Conservation (phyloP, 2,888 invertebrate genomes). For the Hypolimnas misippus region DNA sequence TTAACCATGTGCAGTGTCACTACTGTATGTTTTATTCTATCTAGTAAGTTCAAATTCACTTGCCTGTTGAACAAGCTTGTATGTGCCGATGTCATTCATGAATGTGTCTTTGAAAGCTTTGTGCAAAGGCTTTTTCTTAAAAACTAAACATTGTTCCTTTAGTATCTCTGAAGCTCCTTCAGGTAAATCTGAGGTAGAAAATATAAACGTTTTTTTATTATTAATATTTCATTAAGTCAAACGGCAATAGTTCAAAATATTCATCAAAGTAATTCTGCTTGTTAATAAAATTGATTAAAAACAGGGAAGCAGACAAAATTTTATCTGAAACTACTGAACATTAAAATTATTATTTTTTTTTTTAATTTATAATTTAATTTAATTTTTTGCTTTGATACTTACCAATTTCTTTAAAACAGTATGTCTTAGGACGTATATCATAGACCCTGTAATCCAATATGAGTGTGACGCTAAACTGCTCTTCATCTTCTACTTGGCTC, state of each 20-base stretch:
- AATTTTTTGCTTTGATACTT: no score
- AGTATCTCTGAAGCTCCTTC: slow-evolving; percentile 57
- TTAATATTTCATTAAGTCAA: no score
- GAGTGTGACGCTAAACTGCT: slow-evolving; percentile 53
- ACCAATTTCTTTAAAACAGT: slow-evolving; percentile 61
- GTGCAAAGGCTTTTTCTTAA: slow-evolving; percentile 62
- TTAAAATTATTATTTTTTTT: no score
- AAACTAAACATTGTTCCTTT: slow-evolving; percentile 59
- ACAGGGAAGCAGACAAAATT: no score
- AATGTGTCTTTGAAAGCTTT: slow-evolving; percentile 70
- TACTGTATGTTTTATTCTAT: no score
- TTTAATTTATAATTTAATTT: no score
- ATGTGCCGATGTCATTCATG: slow-evolving; percentile 61
- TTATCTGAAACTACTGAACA: no score
- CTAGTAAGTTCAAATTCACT: neutral
- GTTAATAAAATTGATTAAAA: no score
- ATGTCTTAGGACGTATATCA: slow-evolving; percentile 67
- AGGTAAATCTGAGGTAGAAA: slow-evolving; percentile 55
- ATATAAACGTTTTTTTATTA: no score
- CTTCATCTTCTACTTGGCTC: slow-evolving; percentile 54
- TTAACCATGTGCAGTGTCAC: no score
- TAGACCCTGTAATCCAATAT: slow-evolving; percentile 66
- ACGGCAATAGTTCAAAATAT: no score
- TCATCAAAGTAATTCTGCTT: no score
- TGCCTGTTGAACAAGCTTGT: slow-evolving; percentile 62